phyloP scores from a whole-genome alignment of 2,888 invertebrate species.

The Arctia plantaginis region DNA sequence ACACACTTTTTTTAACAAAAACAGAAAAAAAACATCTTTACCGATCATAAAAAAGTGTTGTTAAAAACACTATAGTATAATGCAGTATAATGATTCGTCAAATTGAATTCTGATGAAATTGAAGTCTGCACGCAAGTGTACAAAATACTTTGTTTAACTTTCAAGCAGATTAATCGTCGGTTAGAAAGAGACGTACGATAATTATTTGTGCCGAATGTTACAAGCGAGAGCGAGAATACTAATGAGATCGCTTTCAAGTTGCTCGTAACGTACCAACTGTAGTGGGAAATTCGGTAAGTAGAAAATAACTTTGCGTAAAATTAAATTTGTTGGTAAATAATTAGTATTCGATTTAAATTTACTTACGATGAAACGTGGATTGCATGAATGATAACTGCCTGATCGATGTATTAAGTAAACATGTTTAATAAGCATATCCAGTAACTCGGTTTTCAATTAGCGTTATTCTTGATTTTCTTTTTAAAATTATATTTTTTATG shows the following conservation, averaged over 20 bases:
- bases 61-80: neutral
- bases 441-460: neutral
- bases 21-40: neutral
- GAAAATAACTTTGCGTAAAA: conserved; percentile 22
- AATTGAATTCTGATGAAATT: conserved; percentile 24
- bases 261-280: conserved; percentile 16
- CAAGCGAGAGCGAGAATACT: conserved; percentile 33
- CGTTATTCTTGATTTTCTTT: neutral
- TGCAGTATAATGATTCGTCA: conserved; percentile 11
- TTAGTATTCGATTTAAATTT: neutral
- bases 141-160: conserved; percentile 70
- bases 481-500: neutral
- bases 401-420: neutral
- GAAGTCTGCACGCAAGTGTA: conserved; percentile 60
- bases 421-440: neutral
- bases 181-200: conserved; percentile 58
- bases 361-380: neutral
- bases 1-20: neutral
- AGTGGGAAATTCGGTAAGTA: conserved; percentile 30
- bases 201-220: conserved; percentile 33
- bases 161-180: conserved; percentile 69
- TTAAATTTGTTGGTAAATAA: conserved; percentile 29
- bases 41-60: neutral
- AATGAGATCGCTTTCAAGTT: conserved; percentile 31
- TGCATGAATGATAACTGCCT: neutral